Percentiles rank a stretch among this genome's conserved stretches.
phyloP scores from a whole-genome alignment of 2,888 invertebrate species.

The Ariolimax columbianus region DNA sequence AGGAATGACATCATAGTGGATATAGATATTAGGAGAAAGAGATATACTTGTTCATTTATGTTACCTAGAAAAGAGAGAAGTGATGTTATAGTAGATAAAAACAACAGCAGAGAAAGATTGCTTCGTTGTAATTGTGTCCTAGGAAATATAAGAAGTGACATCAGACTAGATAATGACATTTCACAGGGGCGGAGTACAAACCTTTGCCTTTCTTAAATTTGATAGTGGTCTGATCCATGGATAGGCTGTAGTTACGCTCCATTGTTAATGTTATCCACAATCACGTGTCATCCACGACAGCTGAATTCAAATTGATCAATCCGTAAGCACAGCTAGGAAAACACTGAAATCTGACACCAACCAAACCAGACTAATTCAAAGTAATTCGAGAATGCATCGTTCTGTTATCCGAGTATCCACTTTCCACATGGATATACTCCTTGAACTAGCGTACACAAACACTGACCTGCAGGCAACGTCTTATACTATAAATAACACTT shows the following conservation, averaged over 20 bases:
- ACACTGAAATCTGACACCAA: not conserved
- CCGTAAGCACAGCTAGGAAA: not conserved
- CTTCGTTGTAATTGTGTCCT: too few species aligned
- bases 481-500: too few species aligned
- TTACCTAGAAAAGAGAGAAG: too few species aligned
- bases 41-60: too few species aligned
- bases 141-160: not conserved
- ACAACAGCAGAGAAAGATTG: too few species aligned
- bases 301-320: not conserved
- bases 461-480: too few species aligned
- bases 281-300: not conserved
- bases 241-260: constrained; percentile 1
- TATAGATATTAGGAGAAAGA: too few species aligned
- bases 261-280: not conserved
- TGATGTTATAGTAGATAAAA: too few species aligned
- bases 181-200: constrained; percentile 1
- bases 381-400: not conserved
- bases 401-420: too few species aligned
- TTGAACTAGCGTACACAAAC: too few species aligned
- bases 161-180: too few species aligned
- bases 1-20: not conserved
- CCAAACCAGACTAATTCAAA: not conserved
- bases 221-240: constrained; percentile 38
- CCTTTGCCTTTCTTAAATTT: constrained; percentile 45
- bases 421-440: too few species aligned